Conservation (phyloP, 92 coral and sea anemone species). For the Galaxea fascicularis region DNA sequence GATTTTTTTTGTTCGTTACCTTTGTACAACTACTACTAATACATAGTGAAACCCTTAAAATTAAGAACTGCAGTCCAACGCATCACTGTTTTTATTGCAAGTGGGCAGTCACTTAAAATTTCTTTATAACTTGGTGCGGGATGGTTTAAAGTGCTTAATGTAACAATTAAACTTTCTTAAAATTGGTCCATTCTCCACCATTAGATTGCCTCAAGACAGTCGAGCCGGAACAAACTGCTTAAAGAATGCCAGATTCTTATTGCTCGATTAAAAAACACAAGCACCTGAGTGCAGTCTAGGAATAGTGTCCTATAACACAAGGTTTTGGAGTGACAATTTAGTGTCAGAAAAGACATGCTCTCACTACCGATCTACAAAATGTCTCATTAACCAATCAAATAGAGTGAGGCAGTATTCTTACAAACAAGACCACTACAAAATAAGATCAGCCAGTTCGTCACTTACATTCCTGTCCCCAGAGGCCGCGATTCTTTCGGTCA, state of each 20-base stretch:
- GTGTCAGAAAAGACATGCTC: no score
- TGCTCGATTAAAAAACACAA: no score
- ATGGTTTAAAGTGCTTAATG: slow-evolving; percentile 20
- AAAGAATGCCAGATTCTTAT: not conserved
- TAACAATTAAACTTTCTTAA: not conserved
- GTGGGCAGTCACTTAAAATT: slow-evolving; percentile 23
- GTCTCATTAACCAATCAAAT: no score
- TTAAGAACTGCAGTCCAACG: slow-evolving; percentile 2
- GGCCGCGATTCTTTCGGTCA: no score
- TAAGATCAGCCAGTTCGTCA: no score
- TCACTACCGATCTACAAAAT: no score
- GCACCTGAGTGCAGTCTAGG: no score
- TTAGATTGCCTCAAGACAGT: not conserved
- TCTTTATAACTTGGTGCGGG: not conserved
- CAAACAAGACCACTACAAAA: no score
- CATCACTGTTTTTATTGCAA: not conserved
- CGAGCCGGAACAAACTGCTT: not conserved
- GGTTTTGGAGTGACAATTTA: no score
- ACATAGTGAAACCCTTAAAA: slow-evolving; percentile 10
- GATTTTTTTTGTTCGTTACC: slow-evolving; percentile 54
- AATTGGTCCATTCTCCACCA: not conserved
- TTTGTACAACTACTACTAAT: slow-evolving; percentile 60
- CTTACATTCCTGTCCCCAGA: no score
- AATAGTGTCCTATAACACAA: no score
- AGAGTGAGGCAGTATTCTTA: no score